These are phyloP conservation scores for Macrostomum lignano DNA, from an alignment of 1,140 invertebrate species.

Conservation along the genomic window DNA sequence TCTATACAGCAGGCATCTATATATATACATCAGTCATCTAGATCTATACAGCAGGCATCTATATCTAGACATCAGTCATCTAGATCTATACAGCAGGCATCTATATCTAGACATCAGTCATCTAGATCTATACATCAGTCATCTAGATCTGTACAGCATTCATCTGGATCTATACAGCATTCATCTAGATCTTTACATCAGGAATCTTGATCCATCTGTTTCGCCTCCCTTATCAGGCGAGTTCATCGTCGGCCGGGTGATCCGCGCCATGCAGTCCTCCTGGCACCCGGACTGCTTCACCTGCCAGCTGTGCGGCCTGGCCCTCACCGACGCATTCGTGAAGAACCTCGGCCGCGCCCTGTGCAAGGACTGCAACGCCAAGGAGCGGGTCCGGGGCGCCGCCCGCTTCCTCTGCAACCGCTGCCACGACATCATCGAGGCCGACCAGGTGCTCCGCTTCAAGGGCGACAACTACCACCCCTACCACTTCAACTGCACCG, in stretches of 20 bases:
- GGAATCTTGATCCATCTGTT: no score
- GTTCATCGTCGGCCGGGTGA: constrained; percentile 78
- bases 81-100: no score
- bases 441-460: constrained; percentile 60
- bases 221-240: no score
- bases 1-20: no score
- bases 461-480: constrained; percentile 89
- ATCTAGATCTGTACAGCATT: no score
- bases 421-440: constrained; percentile 45
- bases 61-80: no score
- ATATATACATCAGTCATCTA: no score
- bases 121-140: no score
- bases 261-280: constrained; percentile 91
- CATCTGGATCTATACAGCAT: no score
- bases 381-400: constrained; percentile 65
- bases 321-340: constrained; percentile 77
- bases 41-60: no score
- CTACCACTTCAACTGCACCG: constrained; percentile 90
- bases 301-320: constrained; percentile 62
- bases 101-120: no score
- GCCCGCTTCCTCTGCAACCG: constrained; percentile 42
- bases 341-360: constrained; percentile 60
- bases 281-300: constrained; percentile 94
- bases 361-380: constrained; percentile 82
- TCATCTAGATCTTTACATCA: no score